These are phyloP conservation scores for Echiichthys vipera DNA, from an alignment of 2,797 vertebrate species.

Conservation along the genomic window DNA sequence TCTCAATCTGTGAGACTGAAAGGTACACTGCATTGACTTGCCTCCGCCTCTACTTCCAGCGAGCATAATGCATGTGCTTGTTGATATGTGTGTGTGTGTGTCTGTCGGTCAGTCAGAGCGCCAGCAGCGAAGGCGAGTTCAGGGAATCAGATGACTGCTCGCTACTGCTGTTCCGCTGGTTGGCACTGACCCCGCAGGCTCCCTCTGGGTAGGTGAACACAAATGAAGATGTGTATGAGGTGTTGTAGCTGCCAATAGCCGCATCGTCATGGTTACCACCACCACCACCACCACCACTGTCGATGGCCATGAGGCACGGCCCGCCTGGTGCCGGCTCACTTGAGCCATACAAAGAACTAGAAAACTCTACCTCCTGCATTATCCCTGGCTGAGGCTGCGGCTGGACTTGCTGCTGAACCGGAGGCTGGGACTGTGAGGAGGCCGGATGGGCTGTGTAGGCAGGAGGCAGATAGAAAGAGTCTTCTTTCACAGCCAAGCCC, in stretches of 20 bases:
- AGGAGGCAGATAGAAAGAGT: conserved; percentile 89
- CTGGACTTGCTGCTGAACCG: conserved; percentile 77
- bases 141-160: conserved; percentile 98
- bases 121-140: conserved; percentile 97
- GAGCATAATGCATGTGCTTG: conserved; percentile 51
- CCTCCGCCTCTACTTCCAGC: conserved; percentile 65
- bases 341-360: conserved; percentile 95
- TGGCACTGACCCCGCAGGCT: conserved; percentile 93
- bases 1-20: conserved; percentile 54
- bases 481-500: conserved; percentile 90
- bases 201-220: conserved; percentile 99
- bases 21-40: conserved; percentile 43
- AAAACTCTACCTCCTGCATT: conserved; percentile 94
- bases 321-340: conserved; percentile 87
- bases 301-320: conserved; percentile 87
- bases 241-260: conserved; percentile 88
- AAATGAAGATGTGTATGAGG: conserved; percentile 99
- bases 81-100: conserved; percentile 57
- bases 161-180: conserved; percentile 97
- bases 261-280: conserved; percentile 81
- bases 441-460: conserved; percentile 84
- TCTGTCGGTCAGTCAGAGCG: conserved; percentile 89
- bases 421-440: conserved; percentile 77
- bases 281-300: conserved; percentile 81
- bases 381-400: conserved; percentile 84